Percentiles rank a stretch among this genome's conserved stretches.
Evolutionary conservation across 2,113 vertebrate genomes (phyloP).

Genomic region (Bolborhynchus lineola): DNA sequence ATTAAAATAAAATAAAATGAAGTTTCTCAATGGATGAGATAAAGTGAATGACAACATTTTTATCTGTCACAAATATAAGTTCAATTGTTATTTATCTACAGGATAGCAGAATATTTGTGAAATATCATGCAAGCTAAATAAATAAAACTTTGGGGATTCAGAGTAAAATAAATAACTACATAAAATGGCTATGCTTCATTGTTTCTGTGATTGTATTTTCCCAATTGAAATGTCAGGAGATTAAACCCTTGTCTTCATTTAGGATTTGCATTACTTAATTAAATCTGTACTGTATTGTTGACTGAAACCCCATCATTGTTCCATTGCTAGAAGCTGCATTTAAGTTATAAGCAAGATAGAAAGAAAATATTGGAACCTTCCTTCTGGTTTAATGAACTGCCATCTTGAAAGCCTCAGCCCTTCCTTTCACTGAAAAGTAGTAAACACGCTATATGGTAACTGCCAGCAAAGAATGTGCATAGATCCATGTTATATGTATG

Average conservation of each 20-base stretch:
- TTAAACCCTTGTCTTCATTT: slow-evolving; percentile 22
- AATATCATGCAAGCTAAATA: background rate
- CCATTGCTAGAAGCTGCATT: background rate
- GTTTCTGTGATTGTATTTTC: slow-evolving; percentile 32
- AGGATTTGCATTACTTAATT: slow-evolving; percentile 27
- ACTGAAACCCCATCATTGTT: background rate
- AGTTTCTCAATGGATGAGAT: background rate
- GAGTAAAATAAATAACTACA: background rate
- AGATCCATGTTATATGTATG: background rate
- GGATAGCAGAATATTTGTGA: background rate
- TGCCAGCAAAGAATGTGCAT: background rate
- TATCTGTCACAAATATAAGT: background rate
- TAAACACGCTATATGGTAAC: background rate
- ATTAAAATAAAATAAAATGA: background rate
- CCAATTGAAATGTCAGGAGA: background rate
- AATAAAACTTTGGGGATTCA: background rate
- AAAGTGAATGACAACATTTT: background rate
- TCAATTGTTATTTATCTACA: background rate
- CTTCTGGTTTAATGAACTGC: background rate
- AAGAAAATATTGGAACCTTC: background rate
- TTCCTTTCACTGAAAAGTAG: background rate
- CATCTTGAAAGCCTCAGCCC: background rate
- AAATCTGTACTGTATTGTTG: background rate
- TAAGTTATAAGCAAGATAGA: background rate
- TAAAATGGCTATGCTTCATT: slow-evolving; percentile 6